These are phyloP conservation scores for Petrocephalus schoutedeni DNA, from an alignment of 2,797 vertebrate genomes.

Conservation along the genomic window DNA sequence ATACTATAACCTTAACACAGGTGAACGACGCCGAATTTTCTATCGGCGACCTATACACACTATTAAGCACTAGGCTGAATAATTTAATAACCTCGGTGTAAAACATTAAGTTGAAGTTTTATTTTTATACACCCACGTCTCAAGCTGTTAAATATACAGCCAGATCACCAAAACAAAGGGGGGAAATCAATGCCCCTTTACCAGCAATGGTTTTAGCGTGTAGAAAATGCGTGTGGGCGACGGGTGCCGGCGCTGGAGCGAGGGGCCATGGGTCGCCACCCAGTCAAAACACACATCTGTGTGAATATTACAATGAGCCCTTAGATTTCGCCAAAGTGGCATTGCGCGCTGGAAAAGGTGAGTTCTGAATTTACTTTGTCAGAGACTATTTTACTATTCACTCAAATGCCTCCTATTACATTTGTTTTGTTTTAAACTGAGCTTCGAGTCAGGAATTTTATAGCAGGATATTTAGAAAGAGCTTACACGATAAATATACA, in stretches of 20 bases:
- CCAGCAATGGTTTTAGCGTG: not conserved
- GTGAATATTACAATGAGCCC: constrained; percentile 37
- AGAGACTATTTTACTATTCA: not conserved
- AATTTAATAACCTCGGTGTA: not conserved
- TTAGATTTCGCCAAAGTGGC: constrained; percentile 45
- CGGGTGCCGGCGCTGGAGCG: constrained; percentile 19
- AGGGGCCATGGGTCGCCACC: constrained; percentile 32
- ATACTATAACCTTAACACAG: not conserved
- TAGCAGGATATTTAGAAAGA: not conserved
- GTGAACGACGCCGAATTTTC: constrained; percentile 4
- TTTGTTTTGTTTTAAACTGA: not conserved
- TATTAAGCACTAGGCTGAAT: not conserved
- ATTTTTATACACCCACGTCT: constrained; percentile 6
- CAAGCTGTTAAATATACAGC: not conserved
- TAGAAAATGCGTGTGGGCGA: constrained; percentile 21
- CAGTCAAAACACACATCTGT: constrained; percentile 42
- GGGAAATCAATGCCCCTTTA: not conserved
- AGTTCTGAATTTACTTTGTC: constrained; percentile 9
- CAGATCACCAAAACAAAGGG: not conserved
- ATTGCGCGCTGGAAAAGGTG: constrained; percentile 25
- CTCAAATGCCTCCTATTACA: not conserved
- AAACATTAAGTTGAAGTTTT: not conserved
- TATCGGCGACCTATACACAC: not conserved
- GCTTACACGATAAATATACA: not conserved
- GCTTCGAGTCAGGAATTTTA: not conserved